These are phyloP conservation scores for Drosophila ananassae DNA, from an alignment of 1,140 invertebrate species.

Conservation along the genomic window DNA sequence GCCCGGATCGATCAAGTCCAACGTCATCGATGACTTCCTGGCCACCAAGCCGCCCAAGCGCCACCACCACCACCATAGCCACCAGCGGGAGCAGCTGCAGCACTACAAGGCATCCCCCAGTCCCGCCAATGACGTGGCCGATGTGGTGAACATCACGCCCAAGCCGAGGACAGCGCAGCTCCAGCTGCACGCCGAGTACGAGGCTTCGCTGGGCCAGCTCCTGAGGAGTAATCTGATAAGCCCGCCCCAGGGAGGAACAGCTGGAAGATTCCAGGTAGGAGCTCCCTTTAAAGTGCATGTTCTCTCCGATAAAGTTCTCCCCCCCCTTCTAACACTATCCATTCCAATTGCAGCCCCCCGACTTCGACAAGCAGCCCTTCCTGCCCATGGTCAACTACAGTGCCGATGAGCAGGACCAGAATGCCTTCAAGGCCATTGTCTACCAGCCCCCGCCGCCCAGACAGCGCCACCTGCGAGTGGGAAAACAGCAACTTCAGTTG, in stretches of 20 bases:
- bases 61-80: conserved; percentile 30
- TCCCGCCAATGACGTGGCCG: conserved; percentile 60
- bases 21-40: conserved; percentile 70
- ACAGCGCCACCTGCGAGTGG: conserved; percentile 56
- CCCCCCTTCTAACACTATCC: too few relatives aligned
- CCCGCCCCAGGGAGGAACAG: conserved; percentile 34
- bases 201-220: conserved; percentile 57
- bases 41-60: conserved; percentile 66
- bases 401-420: conserved; percentile 85
- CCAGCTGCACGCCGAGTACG: conserved; percentile 63
- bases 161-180: conserved; percentile 74
- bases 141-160: conserved; percentile 80
- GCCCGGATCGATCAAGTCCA: conserved; percentile 56
- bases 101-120: conserved; percentile 61
- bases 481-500: conserved; percentile 53
- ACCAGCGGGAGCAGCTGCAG: conserved; percentile 28
- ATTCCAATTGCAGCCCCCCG: conserved; percentile 84
- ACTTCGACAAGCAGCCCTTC: conserved; percentile 86
- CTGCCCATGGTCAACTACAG: conserved; percentile 87
- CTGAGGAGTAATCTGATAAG: conserved; percentile 54
- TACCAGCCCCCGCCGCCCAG: conserved; percentile 40
- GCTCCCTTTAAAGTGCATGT: too few relatives aligned
- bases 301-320: neutral
- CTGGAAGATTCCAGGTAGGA: conserved; percentile 25
- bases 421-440: conserved; percentile 85